Conservation (phyloP, 35 echinoderm and acorn worm species). For the Apostichopus japonicus region DNA sequence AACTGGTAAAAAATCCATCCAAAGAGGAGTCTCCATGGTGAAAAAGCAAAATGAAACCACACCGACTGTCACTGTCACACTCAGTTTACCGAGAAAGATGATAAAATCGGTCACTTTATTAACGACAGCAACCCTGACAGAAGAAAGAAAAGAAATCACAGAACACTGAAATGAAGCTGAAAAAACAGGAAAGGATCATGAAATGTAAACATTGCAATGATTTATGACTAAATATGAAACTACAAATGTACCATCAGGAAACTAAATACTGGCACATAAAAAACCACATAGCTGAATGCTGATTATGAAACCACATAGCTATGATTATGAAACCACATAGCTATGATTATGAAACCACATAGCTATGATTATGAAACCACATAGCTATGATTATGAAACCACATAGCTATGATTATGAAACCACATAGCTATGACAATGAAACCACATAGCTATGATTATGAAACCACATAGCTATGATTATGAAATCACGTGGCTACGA, state of each 20-base stretch:
- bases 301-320: background rate
- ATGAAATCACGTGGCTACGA: no score
- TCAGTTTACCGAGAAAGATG: conserved; percentile 79
- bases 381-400: background rate
- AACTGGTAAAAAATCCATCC: conserved; percentile 53
- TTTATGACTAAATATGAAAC: background rate
- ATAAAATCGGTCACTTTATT: conserved; percentile 88
- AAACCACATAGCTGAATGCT: background rate
- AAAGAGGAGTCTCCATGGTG: conserved; percentile 72
- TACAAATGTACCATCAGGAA: background rate
- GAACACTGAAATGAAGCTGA: no score
- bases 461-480: no score
- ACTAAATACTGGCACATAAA: background rate
- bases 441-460: background rate
- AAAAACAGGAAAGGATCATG: background rate
- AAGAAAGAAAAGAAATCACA: background rate
- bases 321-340: no score
- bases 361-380: background rate
- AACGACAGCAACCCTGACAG: conserved; percentile 77
- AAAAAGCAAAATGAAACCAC: conserved; percentile 84
- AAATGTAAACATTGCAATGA: no score
- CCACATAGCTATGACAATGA: background rate
- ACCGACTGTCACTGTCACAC: conserved; percentile 60
- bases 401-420: background rate
- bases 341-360: no score